These are phyloP conservation scores for Polymixis lichenea DNA, from an alignment of 2,888 invertebrate genomes.

Conservation along the genomic window DNA sequence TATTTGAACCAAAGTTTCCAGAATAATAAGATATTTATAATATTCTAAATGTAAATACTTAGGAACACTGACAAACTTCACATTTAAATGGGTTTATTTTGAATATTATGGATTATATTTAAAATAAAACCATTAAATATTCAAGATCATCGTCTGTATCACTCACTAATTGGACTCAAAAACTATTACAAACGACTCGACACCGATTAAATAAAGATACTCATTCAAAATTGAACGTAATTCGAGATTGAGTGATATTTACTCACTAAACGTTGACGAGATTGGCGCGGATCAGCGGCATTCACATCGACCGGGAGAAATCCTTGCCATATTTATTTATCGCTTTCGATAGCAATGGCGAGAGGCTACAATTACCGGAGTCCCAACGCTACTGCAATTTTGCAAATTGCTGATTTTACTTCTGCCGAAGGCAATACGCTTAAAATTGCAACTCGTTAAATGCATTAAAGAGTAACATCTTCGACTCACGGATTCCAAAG, in stretches of 20 bases:
- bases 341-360: slow-evolving; percentile 78
- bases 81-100: background rate
- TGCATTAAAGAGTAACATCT: slow-evolving; percentile 78
- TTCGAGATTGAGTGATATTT: slow-evolving; percentile 46
- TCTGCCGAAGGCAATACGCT: slow-evolving; percentile 83
- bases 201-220: slow-evolving; percentile 25
- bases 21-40: background rate
- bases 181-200: slow-evolving; percentile 2
- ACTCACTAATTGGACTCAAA: background rate
- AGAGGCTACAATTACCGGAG: slow-evolving; percentile 84
- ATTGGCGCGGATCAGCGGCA: slow-evolving; percentile 51
- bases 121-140: background rate
- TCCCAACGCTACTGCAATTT: slow-evolving; percentile 86
- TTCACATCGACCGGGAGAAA: slow-evolving; percentile 72
- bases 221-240: slow-evolving; percentile 30
- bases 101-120: background rate
- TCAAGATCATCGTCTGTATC: background rate
- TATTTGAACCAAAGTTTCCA: no score
- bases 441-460: slow-evolving; percentile 85
- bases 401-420: slow-evolving; percentile 87
- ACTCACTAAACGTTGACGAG: slow-evolving; percentile 50
- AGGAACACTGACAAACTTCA: background rate
- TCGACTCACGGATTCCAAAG: slow-evolving; percentile 63
- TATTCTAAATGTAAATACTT: background rate
- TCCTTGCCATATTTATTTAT: slow-evolving; percentile 84